Conservation (phyloP, 2,113 vertebrate species). For the Phyllostomus hastatus region DNA sequence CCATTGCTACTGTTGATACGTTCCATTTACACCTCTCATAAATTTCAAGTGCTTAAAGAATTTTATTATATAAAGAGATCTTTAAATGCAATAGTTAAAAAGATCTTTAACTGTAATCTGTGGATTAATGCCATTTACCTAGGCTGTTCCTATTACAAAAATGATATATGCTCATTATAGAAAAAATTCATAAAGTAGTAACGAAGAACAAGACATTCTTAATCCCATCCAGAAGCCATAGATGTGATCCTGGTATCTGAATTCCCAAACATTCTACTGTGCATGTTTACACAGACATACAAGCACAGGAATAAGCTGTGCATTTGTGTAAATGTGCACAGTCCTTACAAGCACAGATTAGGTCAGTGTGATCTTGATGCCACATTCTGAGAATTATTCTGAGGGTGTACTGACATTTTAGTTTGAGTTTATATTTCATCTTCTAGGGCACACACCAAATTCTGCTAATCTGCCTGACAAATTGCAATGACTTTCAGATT, state of each 20-base stretch:
- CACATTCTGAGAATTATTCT: not conserved
- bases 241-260: not conserved
- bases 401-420: not conserved
- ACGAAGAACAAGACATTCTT: not conserved
- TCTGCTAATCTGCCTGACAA: conserved; percentile 18
- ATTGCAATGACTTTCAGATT: conserved; percentile 34
- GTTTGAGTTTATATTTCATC: conserved; percentile 25
- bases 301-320: not conserved
- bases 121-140: not conserved
- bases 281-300: not conserved
- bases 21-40: not conserved
- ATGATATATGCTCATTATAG: not conserved
- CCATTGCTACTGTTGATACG: not conserved
- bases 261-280: not conserved
- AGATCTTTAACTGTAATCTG: not conserved
- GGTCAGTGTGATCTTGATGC: not conserved
- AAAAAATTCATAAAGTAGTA: not conserved
- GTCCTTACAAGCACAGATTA: not conserved
- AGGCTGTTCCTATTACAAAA: conserved; percentile 3
- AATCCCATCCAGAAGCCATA: not conserved
- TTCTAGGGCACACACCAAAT: not conserved
- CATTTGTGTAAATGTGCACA: not conserved
- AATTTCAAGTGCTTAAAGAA: not conserved
- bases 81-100: not conserved
- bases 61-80: not conserved